A percentile compares a stretch with the other conserved stretches of the same genome.
Evolutionary conservation across 1,140 invertebrate genomes (phyloP).

Genomic region (Drosophila tani): DNA sequence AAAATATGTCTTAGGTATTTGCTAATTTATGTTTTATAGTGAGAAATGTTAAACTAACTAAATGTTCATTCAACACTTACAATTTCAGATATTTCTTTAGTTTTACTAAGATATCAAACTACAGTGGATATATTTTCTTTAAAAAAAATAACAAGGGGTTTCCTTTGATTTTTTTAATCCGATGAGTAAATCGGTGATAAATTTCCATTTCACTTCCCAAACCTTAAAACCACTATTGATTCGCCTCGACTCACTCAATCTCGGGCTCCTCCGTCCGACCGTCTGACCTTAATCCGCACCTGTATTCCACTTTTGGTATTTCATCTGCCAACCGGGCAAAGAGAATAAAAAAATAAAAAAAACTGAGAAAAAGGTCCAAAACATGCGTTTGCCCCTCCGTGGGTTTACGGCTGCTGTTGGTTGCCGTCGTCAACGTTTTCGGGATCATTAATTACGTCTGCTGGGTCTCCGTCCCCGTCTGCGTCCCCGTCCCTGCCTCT

Average conservation of each 20-base stretch:
- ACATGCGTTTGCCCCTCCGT: conserved; percentile 63
- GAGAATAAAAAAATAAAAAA: conserved; percentile 23
- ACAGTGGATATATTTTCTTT: not conserved
- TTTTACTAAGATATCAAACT: not conserved
- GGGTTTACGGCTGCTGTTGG: conserved; percentile 41
- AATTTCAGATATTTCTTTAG: not conserved
- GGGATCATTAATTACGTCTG: conserved; percentile 80
- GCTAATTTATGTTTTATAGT: too few species aligned
- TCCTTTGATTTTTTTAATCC: not conserved
- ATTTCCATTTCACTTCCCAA: conserved; percentile 47
- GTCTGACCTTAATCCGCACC: conserved; percentile 78
- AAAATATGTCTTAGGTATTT: too few species aligned
- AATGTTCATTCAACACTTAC: not conserved
- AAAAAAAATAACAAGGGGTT: not conserved
- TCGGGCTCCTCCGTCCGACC: conserved; percentile 11
- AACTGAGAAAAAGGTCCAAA: conserved; percentile 36
- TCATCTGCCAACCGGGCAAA: conserved; percentile 31
- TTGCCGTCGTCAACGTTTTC: conserved; percentile 72
- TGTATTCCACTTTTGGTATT: conserved; percentile 59
- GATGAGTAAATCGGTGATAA: conserved; percentile 15
- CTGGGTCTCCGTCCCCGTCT: conserved; percentile 31
- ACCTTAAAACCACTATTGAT: conserved; percentile 40
- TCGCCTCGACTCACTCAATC: not conserved
- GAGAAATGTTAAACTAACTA: too few species aligned
- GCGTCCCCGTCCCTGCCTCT: not conserved